phyloP scores from a whole-genome alignment of 2,888 invertebrate genomes.

The Steinernema carpocapsae region DNA sequence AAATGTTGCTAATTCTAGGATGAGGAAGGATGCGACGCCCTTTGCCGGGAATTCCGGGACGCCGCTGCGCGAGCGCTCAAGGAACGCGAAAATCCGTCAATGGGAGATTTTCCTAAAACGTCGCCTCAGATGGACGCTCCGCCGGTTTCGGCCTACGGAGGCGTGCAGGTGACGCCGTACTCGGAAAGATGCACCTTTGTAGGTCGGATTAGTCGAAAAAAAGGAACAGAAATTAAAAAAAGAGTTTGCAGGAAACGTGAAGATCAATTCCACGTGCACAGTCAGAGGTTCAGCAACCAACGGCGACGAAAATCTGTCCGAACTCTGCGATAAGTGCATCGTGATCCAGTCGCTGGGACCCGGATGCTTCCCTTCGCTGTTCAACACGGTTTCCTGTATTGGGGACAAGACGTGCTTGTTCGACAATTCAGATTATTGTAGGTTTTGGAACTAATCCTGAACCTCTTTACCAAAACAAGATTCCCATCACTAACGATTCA shows the following conservation, averaged over 20 bases:
- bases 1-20: neutral
- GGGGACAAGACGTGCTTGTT: constrained; percentile 17
- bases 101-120: neutral
- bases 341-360: constrained; percentile 11
- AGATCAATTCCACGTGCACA: constrained; percentile 18
- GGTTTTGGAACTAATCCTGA: neutral
- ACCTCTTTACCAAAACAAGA: too few species aligned
- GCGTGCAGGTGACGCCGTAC: neutral
- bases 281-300: neutral
- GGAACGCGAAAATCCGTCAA: neutral
- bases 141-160: neutral
- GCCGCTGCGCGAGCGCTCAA: constrained; percentile 10
- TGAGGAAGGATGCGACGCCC: constrained; percentile 24
- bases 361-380: constrained; percentile 24
- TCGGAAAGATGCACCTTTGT: neutral
- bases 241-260: constrained; percentile 26
- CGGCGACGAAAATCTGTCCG: constrained; percentile 7
- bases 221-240: too few species aligned
- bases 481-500: too few species aligned
- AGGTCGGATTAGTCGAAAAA: neutral
- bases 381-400: constrained; percentile 28
- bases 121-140: constrained; percentile 27
- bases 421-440: constrained; percentile 8
- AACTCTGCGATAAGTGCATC: constrained; percentile 17
- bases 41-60: constrained; percentile 21